A percentile compares a stretch with the other conserved stretches of the same genome.
Evolutionary conservation across 2,797 vertebrate genomes (phyloP).

Genomic region (Amphiprion clarkii): DNA sequence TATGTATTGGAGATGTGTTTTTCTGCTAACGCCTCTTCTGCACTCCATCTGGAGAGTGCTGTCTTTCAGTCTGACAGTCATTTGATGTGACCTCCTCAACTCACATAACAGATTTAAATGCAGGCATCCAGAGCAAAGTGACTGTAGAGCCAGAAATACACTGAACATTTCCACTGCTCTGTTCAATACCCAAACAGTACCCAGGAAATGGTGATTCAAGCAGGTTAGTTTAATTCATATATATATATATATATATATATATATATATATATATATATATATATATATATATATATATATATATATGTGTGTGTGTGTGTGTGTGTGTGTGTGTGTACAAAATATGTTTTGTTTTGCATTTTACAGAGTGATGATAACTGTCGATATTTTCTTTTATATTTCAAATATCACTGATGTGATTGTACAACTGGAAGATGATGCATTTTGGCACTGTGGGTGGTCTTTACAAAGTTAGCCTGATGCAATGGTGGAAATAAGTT

Average conservation of each 20-base stretch:
- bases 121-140: background rate
- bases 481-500: background rate
- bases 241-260: background rate
- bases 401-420: background rate
- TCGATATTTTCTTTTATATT: background rate
- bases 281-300: no score
- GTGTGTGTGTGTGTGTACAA: no score
- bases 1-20: slow-evolving; percentile 1
- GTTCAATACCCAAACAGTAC: background rate
- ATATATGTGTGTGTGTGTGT: no score
- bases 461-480: background rate
- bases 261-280: no score
- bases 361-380: no score
- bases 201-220: background rate
- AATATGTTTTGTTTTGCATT: no score
- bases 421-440: background rate
- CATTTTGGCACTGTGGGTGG: no score
- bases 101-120: slow-evolving; percentile 17
- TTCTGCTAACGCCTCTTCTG: slow-evolving; percentile 33
- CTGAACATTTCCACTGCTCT: background rate
- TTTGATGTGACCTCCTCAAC: slow-evolving; percentile 25
- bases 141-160: background rate
- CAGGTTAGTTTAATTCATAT: slow-evolving; percentile 11
- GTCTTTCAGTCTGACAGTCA: slow-evolving; percentile 23
- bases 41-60: slow-evolving; percentile 4